A percentile compares a stretch with the other conserved stretches of the same genome.
Evolutionary conservation across 2,113 vertebrate species (phyloP).

Genomic region (Australoheros scitulus): DNA sequence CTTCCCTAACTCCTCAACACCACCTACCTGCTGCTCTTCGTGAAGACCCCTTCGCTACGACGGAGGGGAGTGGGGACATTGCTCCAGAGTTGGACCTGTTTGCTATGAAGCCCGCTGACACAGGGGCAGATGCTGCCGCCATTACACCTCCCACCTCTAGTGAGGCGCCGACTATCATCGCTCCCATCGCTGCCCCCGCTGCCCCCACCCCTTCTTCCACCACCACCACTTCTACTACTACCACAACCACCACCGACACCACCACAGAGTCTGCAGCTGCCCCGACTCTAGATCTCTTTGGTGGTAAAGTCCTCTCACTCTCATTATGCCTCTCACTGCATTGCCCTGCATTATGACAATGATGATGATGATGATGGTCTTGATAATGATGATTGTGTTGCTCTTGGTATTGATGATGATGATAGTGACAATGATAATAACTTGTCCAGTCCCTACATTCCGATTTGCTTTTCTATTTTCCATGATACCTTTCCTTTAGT

Average conservation of each 20-base stretch:
- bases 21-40: constrained; percentile 69
- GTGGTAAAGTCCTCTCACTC: constrained; percentile 89
- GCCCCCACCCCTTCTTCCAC: constrained; percentile 81
- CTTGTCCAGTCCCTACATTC: constrained; percentile 56
- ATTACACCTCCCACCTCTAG: constrained; percentile 86
- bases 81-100: constrained; percentile 98
- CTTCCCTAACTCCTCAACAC: constrained; percentile 60
- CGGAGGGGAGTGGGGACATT: constrained; percentile 94
- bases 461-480: constrained; percentile 62
- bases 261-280: constrained; percentile 81
- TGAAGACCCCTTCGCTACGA: constrained; percentile 98
- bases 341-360: constrained; percentile 67
- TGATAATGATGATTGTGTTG: constrained; percentile 42
- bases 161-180: constrained; percentile 80
- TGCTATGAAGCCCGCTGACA: constrained; percentile 95
- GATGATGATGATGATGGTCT: constrained; percentile 37
- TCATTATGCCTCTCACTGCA: constrained; percentile 68
- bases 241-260: constrained; percentile 84
- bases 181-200: constrained; percentile 75
- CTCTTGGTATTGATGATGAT: constrained; percentile 38
- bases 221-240: constrained; percentile 78
- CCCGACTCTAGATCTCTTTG: constrained; percentile 98
- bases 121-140: constrained; percentile 82
- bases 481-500: constrained; percentile 55
- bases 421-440: constrained; percentile 44